These are phyloP conservation scores for Chionoecetes opilio DNA, from an alignment of 1,140 invertebrate genomes.

Conservation along the genomic window DNA sequence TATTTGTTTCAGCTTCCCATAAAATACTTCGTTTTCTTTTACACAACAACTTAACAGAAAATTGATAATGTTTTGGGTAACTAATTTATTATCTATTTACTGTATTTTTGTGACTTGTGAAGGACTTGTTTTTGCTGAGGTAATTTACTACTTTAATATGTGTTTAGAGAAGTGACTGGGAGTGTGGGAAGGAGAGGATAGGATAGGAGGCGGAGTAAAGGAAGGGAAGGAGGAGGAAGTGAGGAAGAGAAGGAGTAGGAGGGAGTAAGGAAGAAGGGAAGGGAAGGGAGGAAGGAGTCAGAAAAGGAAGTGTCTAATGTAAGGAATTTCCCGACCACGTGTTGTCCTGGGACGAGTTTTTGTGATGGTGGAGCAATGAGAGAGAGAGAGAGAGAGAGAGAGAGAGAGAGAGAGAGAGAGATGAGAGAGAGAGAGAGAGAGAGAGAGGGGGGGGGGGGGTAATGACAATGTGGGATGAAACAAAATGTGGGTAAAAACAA, in stretches of 20 bases:
- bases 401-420: constrained; percentile 41
- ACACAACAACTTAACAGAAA: too few relatives aligned
- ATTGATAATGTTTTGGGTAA: too few relatives aligned
- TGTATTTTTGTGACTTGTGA: background rate
- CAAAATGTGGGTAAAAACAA: too few relatives aligned
- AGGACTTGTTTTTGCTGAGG: background rate
- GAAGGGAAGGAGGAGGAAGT: background rate
- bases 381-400: constrained; percentile 14
- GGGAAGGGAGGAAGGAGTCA: background rate
- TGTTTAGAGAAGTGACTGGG: background rate
- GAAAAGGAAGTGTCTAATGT: background rate
- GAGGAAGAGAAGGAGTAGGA: background rate
- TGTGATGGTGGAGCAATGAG: background rate
- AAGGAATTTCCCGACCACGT: background rate
- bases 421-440: constrained; percentile 49
- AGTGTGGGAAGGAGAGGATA: background rate
- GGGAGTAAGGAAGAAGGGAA: background rate
- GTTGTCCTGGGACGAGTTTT: background rate
- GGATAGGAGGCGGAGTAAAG: background rate
- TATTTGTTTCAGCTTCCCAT: too few relatives aligned
- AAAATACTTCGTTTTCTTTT: too few relatives aligned
- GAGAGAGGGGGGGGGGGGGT: background rate
- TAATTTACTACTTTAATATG: too few relatives aligned
- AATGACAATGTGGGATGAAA: too few relatives aligned
- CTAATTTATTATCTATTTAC: background rate